phyloP scores from a whole-genome alignment of 2,797 vertebrate genomes.

The Sebastes cheni region DNA sequence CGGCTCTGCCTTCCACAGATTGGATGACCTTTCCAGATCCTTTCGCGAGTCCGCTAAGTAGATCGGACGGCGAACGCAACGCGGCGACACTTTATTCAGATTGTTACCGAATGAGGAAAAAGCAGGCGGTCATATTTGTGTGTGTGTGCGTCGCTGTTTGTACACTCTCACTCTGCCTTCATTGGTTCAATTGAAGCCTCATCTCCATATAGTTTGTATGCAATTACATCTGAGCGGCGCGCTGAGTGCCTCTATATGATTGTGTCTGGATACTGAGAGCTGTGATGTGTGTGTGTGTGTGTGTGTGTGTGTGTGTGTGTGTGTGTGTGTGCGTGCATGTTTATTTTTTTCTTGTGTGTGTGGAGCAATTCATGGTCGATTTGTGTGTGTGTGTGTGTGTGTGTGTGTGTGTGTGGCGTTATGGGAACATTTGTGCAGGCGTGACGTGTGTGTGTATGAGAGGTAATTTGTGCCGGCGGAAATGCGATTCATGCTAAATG shows the following conservation, averaged over 20 bases:
- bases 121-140: slow-evolving; percentile 23
- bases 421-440: slow-evolving; percentile 21
- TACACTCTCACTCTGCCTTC: slow-evolving; percentile 54
- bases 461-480: not conserved
- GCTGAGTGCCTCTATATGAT: slow-evolving; percentile 72
- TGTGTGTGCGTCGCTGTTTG: slow-evolving; percentile 37
- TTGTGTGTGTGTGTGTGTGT: not conserved
- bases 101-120: slow-evolving; percentile 61
- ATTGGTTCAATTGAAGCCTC: slow-evolving; percentile 76
- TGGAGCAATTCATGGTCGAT: slow-evolving; percentile 35
- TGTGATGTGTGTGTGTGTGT: not conserved
- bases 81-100: slow-evolving; percentile 69
- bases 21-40: slow-evolving; percentile 78
- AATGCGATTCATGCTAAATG: not conserved
- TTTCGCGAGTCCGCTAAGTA: slow-evolving; percentile 69
- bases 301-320: not conserved
- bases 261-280: slow-evolving; percentile 62
- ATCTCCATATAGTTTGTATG: slow-evolving; percentile 79
- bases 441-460: not conserved
- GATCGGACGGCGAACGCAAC: slow-evolving; percentile 62
- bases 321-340: slow-evolving; percentile 16
- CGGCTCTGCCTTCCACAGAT: slow-evolving; percentile 69
- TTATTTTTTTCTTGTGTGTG: slow-evolving; percentile 10
- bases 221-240: slow-evolving; percentile 71
- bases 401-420: slow-evolving; percentile 4